Evolutionary conservation across 1,140 invertebrate genomes (phyloP), one percentile per base, ranked within the genome.

Genomic region (Trichomalopsis sarcophagae): DNA sequence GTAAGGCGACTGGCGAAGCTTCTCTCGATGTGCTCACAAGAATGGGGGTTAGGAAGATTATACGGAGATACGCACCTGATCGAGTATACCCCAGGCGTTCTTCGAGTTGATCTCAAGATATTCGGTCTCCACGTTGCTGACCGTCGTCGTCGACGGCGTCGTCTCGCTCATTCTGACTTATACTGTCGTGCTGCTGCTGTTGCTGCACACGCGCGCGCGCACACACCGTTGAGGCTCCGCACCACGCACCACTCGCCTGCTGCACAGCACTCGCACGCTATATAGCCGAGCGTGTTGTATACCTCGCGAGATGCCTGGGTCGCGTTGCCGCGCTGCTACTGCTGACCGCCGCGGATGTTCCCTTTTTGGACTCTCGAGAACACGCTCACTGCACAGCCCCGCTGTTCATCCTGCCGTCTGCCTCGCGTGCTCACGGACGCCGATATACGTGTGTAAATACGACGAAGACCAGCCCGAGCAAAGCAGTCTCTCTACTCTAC

Each of bases 61-160:
- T 17, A 14, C 66, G n/a, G 17, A 68, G 17, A 68, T 5, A 85
- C 90, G 90, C 93, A 96, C 96, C 95, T 96, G 95, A 91, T 95
- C 96, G 87, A 95, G 92, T 44, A 94, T 90, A 74, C 94, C 89
- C 96, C 96, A 97, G 83, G 94, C 94, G 89, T 94, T 94, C 87
- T 94, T 94, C 62, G 93, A 92, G 86, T 94, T 94, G 89, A 96
- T 94, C 87, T 95, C 94, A 86, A 94, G 93, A 91, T 95, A 96
- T 92, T 96, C 96, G 6, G 93, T 93, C 92, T 96, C 96, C 85
- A 96, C 93, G 87, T 93, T 94, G 89, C 94, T 94, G 86, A n/a
- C 94, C 73, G n/a, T 88, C 75, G 86, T 87, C 88, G 87, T 84
- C 84, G 62, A 40, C 23, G 73, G 87, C 87, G 84, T 88, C 86